These are phyloP conservation scores for Habroteleia sp. DNA, from an alignment of 2,888 invertebrate genomes.

Conservation along the genomic window DNA sequence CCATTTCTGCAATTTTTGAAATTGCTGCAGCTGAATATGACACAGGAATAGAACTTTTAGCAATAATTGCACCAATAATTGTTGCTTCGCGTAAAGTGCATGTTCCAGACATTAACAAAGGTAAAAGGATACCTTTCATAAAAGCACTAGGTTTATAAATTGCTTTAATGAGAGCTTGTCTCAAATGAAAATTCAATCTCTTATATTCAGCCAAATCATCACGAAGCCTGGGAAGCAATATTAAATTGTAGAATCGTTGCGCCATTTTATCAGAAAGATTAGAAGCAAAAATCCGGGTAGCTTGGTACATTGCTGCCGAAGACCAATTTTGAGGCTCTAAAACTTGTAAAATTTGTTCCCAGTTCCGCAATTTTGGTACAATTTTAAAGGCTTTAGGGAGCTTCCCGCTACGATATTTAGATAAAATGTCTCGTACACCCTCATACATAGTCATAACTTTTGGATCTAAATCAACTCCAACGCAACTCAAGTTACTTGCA, in stretches of 20 bases:
- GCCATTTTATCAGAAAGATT: slow-evolving; percentile 98
- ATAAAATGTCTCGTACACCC: slow-evolving; percentile 93
- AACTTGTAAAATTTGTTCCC: slow-evolving; percentile 94
- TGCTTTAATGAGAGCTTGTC: slow-evolving; percentile 95
- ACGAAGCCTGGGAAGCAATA: slow-evolving; percentile 94
- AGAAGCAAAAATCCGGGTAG: slow-evolving; percentile 97
- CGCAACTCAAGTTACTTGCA: slow-evolving; percentile 88
- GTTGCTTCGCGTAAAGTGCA: slow-evolving; percentile 98
- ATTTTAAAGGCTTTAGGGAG: slow-evolving; percentile 99
- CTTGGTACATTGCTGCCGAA: slow-evolving; percentile 98
- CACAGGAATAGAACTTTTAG: slow-evolving; percentile 95
- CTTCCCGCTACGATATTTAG: slow-evolving; percentile 96
- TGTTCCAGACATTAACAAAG: slow-evolving; percentile 91
- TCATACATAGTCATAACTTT: slow-evolving; percentile 93
- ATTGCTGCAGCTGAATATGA: slow-evolving; percentile 97
- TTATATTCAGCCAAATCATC: slow-evolving; percentile 98
- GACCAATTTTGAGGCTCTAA: slow-evolving; percentile 97
- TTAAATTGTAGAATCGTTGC: slow-evolving; percentile 95
- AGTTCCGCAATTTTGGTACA: slow-evolving; percentile 94
- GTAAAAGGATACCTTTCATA: slow-evolving; percentile 94
- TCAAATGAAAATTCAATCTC: slow-evolving; percentile 96
- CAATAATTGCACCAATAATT: slow-evolving; percentile 95
- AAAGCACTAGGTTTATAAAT: slow-evolving; percentile 98
- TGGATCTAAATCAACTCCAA: slow-evolving; percentile 93
- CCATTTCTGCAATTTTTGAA: slow-evolving; percentile 98